phyloP scores from a whole-genome alignment of 2,888 invertebrate species.

The Megastigmus dorsalis region DNA sequence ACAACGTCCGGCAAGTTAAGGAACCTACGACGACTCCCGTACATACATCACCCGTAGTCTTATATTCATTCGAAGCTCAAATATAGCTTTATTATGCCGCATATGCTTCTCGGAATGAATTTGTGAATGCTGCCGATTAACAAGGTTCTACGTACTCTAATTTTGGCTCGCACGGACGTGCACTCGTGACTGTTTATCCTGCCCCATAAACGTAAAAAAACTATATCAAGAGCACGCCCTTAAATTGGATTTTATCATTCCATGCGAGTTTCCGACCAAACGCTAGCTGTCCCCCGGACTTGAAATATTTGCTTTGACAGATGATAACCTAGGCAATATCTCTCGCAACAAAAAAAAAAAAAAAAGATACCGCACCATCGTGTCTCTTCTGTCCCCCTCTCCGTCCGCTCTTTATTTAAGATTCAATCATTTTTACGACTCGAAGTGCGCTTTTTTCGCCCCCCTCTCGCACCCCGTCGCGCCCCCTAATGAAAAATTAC shows the following conservation, averaged over 20 bases:
- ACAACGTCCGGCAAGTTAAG: slow-evolving; percentile 6
- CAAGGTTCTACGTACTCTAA: too few relatives aligned
- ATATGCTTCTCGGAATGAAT: too few relatives aligned
- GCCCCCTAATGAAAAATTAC: slow-evolving; percentile 49
- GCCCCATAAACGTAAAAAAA: too few relatives aligned
- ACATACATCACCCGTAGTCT: too few relatives aligned
- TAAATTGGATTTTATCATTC: too few relatives aligned
- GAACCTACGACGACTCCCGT: background rate
- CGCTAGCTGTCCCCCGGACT: background rate
- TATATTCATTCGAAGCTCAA: too few relatives aligned
- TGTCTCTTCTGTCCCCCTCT: slow-evolving; percentile 17
- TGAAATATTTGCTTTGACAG: slow-evolving; percentile 45
- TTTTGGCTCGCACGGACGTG: too few relatives aligned
- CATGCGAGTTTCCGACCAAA: slow-evolving; percentile 15
- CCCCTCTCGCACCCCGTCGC: slow-evolving; percentile 1
- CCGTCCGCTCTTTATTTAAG: slow-evolving; percentile 44
- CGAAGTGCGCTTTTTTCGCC: background rate
- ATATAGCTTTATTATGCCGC: too few relatives aligned
- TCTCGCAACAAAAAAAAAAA: slow-evolving; percentile 7
- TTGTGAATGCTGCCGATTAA: too few relatives aligned
- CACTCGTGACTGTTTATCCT: too few relatives aligned
- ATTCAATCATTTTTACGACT: slow-evolving; percentile 54
- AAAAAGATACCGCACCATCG: slow-evolving; percentile 26
- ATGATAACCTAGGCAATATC: slow-evolving; percentile 37
- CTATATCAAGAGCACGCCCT: too few relatives aligned